phyloP scores from a whole-genome alignment of 2,888 invertebrate genomes.

The Mythimna ferrago region DNA sequence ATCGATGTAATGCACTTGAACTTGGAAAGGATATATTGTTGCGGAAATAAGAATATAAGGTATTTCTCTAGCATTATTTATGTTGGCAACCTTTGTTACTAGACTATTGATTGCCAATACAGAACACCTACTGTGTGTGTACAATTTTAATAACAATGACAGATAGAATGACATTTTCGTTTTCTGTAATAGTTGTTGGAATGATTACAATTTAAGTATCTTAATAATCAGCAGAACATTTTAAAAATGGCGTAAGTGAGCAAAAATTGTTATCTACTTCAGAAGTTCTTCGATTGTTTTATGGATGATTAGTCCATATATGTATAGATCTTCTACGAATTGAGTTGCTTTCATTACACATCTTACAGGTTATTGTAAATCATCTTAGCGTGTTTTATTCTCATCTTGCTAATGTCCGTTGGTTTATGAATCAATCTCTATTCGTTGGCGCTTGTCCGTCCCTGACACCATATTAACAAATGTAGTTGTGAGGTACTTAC shows the following conservation, averaged over 20 bases:
- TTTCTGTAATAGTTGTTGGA: background rate
- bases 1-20: conserved; percentile 34
- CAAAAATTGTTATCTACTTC: background rate
- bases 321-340: background rate
- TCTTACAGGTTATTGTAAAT: conserved; percentile 39
- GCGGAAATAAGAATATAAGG: conserved; percentile 26
- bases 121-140: background rate
- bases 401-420: conserved; percentile 46
- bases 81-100: background rate
- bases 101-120: background rate
- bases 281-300: background rate
- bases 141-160: background rate
- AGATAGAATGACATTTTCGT: background rate
- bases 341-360: conserved; percentile 19
- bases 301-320: background rate
- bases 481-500: conserved; percentile 29
- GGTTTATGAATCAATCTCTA: conserved; percentile 60
- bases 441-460: conserved; percentile 56
- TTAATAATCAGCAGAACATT: background rate
- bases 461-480: conserved; percentile 64
- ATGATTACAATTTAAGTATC: background rate
- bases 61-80: conserved; percentile 7
- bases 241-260: background rate
- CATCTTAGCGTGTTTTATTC: conserved; percentile 45
- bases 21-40: conserved; percentile 14